These are phyloP conservation scores for Flabesymbios commensalis DNA, from an alignment of 2,888 invertebrate genomes.

Conservation along the genomic window DNA sequence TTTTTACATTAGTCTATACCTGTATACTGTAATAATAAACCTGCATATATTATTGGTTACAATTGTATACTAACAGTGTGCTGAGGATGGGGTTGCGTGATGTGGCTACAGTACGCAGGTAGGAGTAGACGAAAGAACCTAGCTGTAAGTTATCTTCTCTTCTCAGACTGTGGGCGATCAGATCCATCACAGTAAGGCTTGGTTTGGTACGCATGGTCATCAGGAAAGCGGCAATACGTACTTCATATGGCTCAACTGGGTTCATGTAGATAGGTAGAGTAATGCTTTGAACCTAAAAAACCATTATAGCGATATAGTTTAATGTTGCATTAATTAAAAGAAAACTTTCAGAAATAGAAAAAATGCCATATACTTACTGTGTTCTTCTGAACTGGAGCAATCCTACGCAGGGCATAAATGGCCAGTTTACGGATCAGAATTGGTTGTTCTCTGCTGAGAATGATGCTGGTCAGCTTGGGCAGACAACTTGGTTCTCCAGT, in stretches of 20 bases:
- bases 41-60: too few species aligned
- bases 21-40: too few species aligned
- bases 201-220: conserved; percentile 47
- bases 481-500: conserved; percentile 50
- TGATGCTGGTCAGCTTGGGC: conserved; percentile 41
- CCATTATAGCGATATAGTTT: too few species aligned
- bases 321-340: too few species aligned
- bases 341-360: too few species aligned
- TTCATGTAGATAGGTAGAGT: conserved; percentile 53
- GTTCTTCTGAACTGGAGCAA: conserved; percentile 23
- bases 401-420: conserved; percentile 49
- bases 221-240: conserved; percentile 57
- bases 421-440: conserved; percentile 46
- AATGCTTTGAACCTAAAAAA: conserved; percentile 31
- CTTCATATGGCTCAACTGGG: conserved; percentile 43
- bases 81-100: too few species aligned
- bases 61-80: too few species aligned
- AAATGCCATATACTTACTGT: conserved; percentile 5
- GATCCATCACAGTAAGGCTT: conserved; percentile 49
- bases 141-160: neutral
- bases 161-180: conserved; percentile 47
- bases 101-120: neutral
- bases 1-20: too few species aligned
- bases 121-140: neutral
- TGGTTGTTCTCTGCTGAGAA: conserved; percentile 37